Conservation (phyloP, 2,113 vertebrate species). For the Corydoras maculifer region DNA sequence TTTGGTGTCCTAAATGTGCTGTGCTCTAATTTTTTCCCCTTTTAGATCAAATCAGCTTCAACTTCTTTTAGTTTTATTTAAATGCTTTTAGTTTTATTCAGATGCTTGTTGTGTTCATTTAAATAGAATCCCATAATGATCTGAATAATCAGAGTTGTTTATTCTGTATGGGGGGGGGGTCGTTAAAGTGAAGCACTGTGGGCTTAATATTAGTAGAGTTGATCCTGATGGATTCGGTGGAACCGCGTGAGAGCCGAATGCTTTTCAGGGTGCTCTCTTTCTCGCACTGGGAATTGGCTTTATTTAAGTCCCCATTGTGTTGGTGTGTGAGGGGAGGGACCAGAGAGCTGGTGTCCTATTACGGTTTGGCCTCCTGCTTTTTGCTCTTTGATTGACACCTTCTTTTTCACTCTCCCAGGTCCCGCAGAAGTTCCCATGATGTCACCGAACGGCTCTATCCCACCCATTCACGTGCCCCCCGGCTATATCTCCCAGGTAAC, state of each 20-base stretch:
- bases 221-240: neutral
- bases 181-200: too few relatives aligned
- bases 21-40: too few relatives aligned
- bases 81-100: too few relatives aligned
- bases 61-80: too few relatives aligned
- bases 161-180: too few relatives aligned
- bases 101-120: too few relatives aligned
- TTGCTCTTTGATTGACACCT: constrained; percentile 26
- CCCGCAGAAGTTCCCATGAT: constrained; percentile 88
- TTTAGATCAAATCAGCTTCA: too few relatives aligned
- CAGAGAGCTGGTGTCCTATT: constrained; percentile 9
- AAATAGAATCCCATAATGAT: too few relatives aligned
- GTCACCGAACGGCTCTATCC: constrained; percentile 86
- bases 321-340: neutral
- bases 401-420: constrained; percentile 53
- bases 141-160: too few relatives aligned
- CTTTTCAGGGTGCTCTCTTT: constrained; percentile 11
- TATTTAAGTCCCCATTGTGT: constrained; percentile 11
- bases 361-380: neutral
- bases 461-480: constrained; percentile 83
- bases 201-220: too few relatives aligned
- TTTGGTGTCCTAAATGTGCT: too few relatives aligned
- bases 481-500: constrained; percentile 87
- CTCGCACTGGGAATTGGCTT: constrained; percentile 16
- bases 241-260: neutral